Conservation (phyloP, 2,113 vertebrate genomes). For the Muntiacus reevesi region DNA sequence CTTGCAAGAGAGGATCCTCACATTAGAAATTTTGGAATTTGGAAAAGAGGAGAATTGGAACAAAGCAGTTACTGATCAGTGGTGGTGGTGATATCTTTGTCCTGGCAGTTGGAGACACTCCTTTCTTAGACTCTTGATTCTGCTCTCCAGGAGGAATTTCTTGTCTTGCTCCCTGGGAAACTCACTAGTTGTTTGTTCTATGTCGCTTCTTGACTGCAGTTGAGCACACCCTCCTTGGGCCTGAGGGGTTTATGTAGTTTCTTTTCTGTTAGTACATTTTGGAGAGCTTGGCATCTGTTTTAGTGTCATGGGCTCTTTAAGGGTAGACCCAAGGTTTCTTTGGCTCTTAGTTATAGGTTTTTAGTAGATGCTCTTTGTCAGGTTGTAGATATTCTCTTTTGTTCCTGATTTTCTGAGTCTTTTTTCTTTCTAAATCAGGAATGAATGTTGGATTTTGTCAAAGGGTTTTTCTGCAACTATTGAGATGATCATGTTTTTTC, state of each 20-base stretch:
- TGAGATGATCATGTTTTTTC: background rate
- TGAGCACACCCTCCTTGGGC: background rate
- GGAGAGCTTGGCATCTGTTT: background rate
- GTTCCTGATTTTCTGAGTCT: background rate
- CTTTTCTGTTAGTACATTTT: background rate
- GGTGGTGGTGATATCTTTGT: background rate
- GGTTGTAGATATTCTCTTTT: background rate
- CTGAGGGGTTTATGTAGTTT: background rate
- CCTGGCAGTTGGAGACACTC: background rate
- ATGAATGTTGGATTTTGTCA: background rate
- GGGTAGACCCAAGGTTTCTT: background rate
- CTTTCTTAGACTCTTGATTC: background rate
- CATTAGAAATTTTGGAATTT: background rate
- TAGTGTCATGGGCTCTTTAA: background rate
- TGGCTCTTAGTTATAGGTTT: background rate
- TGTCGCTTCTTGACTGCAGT: background rate
- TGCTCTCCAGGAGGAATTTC: background rate
- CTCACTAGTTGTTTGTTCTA: background rate
- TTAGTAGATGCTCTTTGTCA: background rate
- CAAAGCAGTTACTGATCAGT: background rate
- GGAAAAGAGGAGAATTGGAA: background rate
- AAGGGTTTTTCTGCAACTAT: background rate
- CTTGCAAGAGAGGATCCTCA: background rate
- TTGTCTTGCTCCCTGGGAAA: background rate
- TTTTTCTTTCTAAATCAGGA: background rate